Base-by-base conservation (phyloP, 2,797 vertebrate genomes). In the Smutsia gigantea region DNA sequence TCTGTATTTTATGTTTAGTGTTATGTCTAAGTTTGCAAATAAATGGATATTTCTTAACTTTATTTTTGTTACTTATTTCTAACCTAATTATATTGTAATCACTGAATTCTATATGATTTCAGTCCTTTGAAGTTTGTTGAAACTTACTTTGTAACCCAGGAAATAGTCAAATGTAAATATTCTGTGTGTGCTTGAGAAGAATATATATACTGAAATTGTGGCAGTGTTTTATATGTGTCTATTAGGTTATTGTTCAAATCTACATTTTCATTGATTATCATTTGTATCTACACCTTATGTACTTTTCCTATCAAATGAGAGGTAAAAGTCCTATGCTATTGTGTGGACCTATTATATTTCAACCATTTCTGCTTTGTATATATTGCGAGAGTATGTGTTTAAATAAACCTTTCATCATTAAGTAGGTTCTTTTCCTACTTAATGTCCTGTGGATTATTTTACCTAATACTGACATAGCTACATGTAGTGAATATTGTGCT, bases 61-160 rank as follows among this genome's bases (percentile, higher is more conserved):
- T 49, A 69, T 71, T 94, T 94, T 93, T 68, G 7, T 77, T 55
- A 81, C 5, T 85, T 51, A 89, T 49, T 61, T 92, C 51, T 84
- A 89, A 46, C 23, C 59, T 66, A 55, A 39, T 55, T 69, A 25
- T 39, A 25, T 39, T 63, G 1, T 29, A 64, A 37, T 49, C n/a
- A 23, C 7, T 85, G 46, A 61, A 71, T 49, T 72, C 34, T 49
- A 0, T 87, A n/a, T 39, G 78, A 85, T 25, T 78, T 79, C 27
- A 85, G 2, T 53, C 31, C 57, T 88, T 79, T 81, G 92, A 95
- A 79, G 46, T 79, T 37, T 75, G 34, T 66, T 93, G 64, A 59
- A 84, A 88, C 29, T 71, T 86, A 85, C 23, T 14, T 72, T 81
- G 39, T 15, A 14, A 27, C 42, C 27, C 42, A 63, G 18, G 19